phyloP scores from a whole-genome alignment of 2,888 invertebrate genomes.

The Napeogenes inachia region DNA sequence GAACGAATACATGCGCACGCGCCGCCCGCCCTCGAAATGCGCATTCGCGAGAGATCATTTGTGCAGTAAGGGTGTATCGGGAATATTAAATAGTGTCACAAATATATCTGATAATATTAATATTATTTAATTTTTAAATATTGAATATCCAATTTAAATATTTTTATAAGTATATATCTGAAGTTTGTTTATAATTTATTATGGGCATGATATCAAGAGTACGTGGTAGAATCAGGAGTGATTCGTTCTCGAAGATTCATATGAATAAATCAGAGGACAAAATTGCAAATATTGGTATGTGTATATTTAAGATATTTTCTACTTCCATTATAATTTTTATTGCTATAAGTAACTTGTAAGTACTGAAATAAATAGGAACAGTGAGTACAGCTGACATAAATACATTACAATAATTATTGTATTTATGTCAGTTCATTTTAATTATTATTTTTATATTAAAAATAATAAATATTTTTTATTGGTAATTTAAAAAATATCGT shows the following conservation, averaged over 20 bases:
- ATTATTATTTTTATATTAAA: no score
- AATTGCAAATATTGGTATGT: slow-evolving; percentile 82
- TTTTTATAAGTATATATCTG: slow-evolving; percentile 1
- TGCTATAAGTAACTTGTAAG: no score
- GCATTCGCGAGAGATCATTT: slow-evolving; percentile 63
- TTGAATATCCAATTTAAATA: slow-evolving; percentile 7
- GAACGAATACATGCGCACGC: slow-evolving; percentile 35
- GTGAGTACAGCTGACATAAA: no score
- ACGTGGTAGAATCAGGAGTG: slow-evolving; percentile 80
- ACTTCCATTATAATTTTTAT: background rate
- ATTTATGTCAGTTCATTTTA: no score
- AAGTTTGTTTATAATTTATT: slow-evolving; percentile 21
- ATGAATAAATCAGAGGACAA: slow-evolving; percentile 80
- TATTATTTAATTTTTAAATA: background rate
- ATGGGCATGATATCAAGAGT: slow-evolving; percentile 86
- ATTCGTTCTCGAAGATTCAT: slow-evolving; percentile 80
- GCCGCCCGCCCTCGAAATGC: slow-evolving; percentile 55
- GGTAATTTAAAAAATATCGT: no score
- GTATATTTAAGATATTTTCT: background rate
- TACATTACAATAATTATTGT: no score
- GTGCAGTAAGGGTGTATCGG: slow-evolving; percentile 42
- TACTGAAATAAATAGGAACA: no score
- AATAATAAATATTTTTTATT: no score
- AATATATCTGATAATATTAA: slow-evolving; percentile 10
- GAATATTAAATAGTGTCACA: slow-evolving; percentile 9